Evolutionary conservation across 1,140 invertebrate species (phyloP), one percentile per base, ranked within the genome.

Genomic region (Drusus annulatus): DNA sequence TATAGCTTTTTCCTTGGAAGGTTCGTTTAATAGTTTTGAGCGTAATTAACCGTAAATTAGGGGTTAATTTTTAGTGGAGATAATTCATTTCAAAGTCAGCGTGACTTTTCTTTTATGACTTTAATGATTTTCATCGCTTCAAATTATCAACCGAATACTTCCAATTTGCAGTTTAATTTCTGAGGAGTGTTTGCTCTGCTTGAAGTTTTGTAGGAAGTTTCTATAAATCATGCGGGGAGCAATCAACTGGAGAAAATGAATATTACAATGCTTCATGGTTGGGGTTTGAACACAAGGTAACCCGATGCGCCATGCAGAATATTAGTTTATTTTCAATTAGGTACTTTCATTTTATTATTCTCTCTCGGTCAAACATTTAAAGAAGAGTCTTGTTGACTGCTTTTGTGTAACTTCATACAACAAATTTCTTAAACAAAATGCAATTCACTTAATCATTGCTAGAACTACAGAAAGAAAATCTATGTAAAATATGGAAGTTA

Each of bases 251-350:
- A 45, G 31, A 10, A 58, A 0, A 63, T 51, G 19, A 19, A 51
- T 45, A 71, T 23, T 17, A 69, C 28, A 36, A 69, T 36, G 10
- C 7, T 50, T 69, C 8, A 36, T 69, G 36, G 23, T 21, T 69
- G 31, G 68, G 68, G 19, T 8, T 25, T 71, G 51, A 25, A 71
- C 54, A 50, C 68, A 71, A 71, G 45, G 13, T 51, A 36, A 51
- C 68, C 68, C 68, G 19, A 71, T 71, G 68, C 68, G 19, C 68
- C 68, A 71, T 71, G 68, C 68, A 25, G 45, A 71, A 71, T 52
- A 45, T 45, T 45, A 45, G 36, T 45, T 45, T 13, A 45, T 45
- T 45, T 36, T 36, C 31, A 36, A 36, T 36, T 36, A 36, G 31
- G 31, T 36, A 4, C 8, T 36, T 36, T 36, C 4, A 7, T 36